phyloP scores from a whole-genome alignment of 2,888 invertebrate genomes.

The Aphidius colemani region DNA sequence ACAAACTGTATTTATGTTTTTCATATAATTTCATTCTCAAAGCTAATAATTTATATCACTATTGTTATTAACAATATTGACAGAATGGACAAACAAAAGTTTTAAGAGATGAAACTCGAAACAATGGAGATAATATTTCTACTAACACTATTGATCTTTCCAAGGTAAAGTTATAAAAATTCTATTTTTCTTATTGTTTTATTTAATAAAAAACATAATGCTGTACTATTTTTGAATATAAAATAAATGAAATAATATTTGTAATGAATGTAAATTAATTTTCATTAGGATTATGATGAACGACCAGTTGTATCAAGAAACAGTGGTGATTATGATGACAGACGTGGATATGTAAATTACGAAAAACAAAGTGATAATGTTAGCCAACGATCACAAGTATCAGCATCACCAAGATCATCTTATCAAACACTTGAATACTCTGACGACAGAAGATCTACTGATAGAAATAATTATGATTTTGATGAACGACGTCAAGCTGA shows the following conservation, averaged over 20 bases:
- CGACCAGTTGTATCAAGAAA: constrained; percentile 31
- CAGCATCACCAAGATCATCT: constrained; percentile 46
- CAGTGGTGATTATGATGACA: constrained; percentile 31
- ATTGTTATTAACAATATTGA: constrained; percentile 37
- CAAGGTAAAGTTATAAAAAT: constrained; percentile 38
- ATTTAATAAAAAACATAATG: not conserved
- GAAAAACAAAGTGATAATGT: constrained; percentile 43
- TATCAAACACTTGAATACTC: constrained; percentile 44
- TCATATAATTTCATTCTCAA: not conserved
- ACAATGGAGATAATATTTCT: constrained; percentile 41
- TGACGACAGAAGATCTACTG: constrained; percentile 46
- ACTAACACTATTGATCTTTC: constrained; percentile 43
- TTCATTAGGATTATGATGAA: constrained; percentile 46
- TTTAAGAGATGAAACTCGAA: constrained; percentile 41
- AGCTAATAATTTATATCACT: no score
- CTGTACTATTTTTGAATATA: not conserved
- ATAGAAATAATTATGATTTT: constrained; percentile 45
- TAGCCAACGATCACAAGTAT: constrained; percentile 38
- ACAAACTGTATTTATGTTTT: constrained; percentile 19
- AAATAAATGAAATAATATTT: not conserved
- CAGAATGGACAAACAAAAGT: constrained; percentile 48
- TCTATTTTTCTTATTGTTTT: constrained; percentile 2
- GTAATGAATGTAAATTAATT: not conserved
- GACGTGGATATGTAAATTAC: constrained; percentile 44
- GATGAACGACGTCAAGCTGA: constrained; percentile 48